A percentile compares a stretch with the other conserved stretches of the same genome.
Evolutionary conservation across 2,113 vertebrate genomes (phyloP).

Genomic region (Cromileptes altivelis): DNA sequence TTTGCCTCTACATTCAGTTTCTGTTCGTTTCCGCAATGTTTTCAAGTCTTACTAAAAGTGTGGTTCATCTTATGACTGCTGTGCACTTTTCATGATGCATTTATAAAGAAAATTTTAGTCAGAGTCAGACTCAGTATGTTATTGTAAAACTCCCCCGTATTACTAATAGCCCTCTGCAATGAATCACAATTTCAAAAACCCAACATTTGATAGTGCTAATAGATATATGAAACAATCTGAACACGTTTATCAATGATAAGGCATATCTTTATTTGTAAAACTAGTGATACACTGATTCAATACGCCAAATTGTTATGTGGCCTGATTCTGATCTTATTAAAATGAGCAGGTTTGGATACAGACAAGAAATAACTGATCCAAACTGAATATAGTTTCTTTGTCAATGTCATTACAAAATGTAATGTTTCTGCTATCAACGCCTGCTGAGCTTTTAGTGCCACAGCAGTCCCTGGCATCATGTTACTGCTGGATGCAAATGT

Average conservation of each 20-base stretch:
- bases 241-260: background rate
- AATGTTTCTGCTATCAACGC: background rate
- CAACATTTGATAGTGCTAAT: background rate
- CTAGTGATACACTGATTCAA: background rate
- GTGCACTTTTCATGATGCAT: background rate
- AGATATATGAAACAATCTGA: background rate
- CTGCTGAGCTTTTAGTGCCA: background rate
- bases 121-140: background rate
- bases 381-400: background rate
- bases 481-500: background rate
- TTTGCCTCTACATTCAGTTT: background rate
- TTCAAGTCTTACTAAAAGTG: conserved; percentile 39
- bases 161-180: conserved; percentile 9
- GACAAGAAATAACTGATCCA: background rate
- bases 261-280: background rate
- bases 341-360: background rate
- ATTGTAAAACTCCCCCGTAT: background rate
- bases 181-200: background rate
- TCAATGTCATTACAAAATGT: too few species aligned
- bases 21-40: background rate
- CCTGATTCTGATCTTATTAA: background rate
- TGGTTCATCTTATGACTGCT: conserved; percentile 7
- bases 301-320: background rate
- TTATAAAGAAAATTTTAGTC: background rate
- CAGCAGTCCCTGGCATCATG: background rate